phyloP scores from a whole-genome alignment of 2,888 invertebrate genomes.

The Clepsis dumicolana region DNA sequence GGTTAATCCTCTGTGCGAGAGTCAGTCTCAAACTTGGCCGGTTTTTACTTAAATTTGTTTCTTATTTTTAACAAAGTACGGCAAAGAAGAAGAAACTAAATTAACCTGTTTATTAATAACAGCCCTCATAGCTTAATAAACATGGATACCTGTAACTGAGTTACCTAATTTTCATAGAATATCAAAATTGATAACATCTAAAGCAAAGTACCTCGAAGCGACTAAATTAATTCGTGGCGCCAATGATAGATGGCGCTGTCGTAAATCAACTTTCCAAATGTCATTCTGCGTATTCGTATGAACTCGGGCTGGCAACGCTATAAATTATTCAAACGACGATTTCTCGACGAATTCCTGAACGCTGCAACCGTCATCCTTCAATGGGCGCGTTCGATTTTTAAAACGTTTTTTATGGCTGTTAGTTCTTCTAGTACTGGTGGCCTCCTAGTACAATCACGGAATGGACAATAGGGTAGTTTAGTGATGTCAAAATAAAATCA shows the following conservation, averaged over 20 bases:
- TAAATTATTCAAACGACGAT: slow-evolving; percentile 82
- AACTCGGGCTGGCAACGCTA: slow-evolving; percentile 50
- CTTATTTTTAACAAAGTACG: no score
- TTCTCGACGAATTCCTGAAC: slow-evolving; percentile 84
- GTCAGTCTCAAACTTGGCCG: no score
- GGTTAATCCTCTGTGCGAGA: no score
- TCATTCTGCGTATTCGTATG: slow-evolving; percentile 10
- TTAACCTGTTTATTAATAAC: no score
- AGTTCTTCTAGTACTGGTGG: neutral
- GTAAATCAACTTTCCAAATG: slow-evolving; percentile 19
- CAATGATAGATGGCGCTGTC: slow-evolving; percentile 8
- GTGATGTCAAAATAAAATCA: no score
- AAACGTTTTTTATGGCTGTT: slow-evolving; percentile 52
- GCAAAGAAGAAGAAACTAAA: no score
- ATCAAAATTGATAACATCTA: no score
- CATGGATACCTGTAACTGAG: no score
- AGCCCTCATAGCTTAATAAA: no score
- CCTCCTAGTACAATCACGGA: neutral
- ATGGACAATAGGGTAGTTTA: no score
- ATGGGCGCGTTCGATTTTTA: slow-evolving; percentile 73
- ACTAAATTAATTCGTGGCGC: neutral
- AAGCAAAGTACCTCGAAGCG: neutral
- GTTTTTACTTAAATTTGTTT: no score
- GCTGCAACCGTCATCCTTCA: slow-evolving; percentile 78
- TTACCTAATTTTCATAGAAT: no score